phyloP scores from a whole-genome alignment of 2,888 invertebrate genomes.

The Aphidius colemani region DNA sequence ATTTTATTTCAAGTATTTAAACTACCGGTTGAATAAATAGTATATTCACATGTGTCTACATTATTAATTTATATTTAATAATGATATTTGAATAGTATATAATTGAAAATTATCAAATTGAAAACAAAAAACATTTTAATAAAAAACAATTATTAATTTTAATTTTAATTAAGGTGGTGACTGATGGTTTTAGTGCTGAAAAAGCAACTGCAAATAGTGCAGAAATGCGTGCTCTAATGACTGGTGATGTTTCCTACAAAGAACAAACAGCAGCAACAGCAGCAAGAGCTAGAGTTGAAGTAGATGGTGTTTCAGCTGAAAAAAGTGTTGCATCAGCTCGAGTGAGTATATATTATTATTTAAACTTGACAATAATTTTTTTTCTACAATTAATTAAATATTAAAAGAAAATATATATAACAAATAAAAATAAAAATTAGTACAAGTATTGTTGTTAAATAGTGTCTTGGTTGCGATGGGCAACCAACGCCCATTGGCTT shows the following conservation, averaged over 20 bases:
- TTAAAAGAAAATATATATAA: background rate
- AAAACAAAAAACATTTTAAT: background rate
- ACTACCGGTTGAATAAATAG: background rate
- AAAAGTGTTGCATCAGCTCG: slow-evolving; percentile 82
- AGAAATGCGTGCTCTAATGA: slow-evolving; percentile 75
- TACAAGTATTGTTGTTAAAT: slow-evolving; percentile 24
- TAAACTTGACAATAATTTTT: background rate
- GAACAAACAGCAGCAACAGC: slow-evolving; percentile 80
- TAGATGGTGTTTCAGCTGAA: slow-evolving; percentile 85
- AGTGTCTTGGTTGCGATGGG: slow-evolving; percentile 32
- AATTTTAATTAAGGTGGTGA: slow-evolving; percentile 65
- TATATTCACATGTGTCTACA: background rate
- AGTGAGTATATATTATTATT: slow-evolving; percentile 62
- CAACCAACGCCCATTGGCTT: slow-evolving; percentile 27
- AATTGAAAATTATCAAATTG: background rate
- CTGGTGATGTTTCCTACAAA: slow-evolving; percentile 82
- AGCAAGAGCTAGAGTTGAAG: slow-evolving; percentile 76
- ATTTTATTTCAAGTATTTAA: background rate
- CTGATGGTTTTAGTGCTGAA: slow-evolving; percentile 82
- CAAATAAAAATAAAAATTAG: background rate
- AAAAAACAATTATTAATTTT: slow-evolving; percentile 14
- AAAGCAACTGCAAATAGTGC: slow-evolving; percentile 75
- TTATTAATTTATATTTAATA: background rate
- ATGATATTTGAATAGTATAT: background rate
- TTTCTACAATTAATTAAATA: background rate